Percentiles rank a stretch among this genome's conserved stretches.
phyloP scores from a whole-genome alignment of 2,888 invertebrate genomes.

The Beris morrisii region DNA sequence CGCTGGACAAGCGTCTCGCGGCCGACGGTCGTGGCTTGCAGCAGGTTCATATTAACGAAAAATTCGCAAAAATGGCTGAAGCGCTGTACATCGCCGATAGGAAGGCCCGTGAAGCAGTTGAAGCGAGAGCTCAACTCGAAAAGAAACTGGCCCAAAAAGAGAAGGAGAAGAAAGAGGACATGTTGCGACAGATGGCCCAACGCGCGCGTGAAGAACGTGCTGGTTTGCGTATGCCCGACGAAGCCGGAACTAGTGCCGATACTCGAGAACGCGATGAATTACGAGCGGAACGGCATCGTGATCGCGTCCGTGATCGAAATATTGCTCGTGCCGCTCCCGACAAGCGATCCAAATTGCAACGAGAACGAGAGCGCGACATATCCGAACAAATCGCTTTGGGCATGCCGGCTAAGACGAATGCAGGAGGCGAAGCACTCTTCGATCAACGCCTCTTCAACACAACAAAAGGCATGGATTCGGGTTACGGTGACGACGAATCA shows the following conservation, averaged over 20 bases:
- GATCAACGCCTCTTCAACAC: conserved; percentile 97
- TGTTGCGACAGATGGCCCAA: conserved; percentile 88
- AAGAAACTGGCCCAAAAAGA: conserved; percentile 96
- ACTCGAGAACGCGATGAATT: conserved; percentile 84
- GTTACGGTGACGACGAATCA: conserved; percentile 93
- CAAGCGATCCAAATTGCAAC: conserved; percentile 84
- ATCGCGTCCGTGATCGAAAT: conserved; percentile 90
- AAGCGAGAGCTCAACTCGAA: conserved; percentile 93
- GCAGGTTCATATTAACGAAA: conserved; percentile 97
- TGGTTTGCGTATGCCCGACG: conserved; percentile 61
- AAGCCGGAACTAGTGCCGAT: conserved; percentile 56
- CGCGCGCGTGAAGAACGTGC: conserved; percentile 94
- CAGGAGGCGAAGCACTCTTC: conserved; percentile 80
- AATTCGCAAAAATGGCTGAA: conserved; percentile 97
- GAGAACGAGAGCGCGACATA: conserved; percentile 93
- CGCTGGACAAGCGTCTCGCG: conserved; percentile 94
- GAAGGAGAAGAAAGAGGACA: conserved; percentile 97
- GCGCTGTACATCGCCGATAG: conserved; percentile 96
- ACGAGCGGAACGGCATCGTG: conserved; percentile 86
- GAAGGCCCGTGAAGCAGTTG: conserved; percentile 96
- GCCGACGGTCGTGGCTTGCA: conserved; percentile 98
- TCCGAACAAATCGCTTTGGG: conserved; percentile 98
- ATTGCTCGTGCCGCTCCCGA: conserved; percentile 92
- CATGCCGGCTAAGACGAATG: conserved; percentile 77
- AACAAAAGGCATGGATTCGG: conserved; percentile 86